Evolutionary conservation across 2,888 invertebrate genomes (phyloP), one percentile per base, ranked within the genome.

Genomic region (Octodonta nipae): DNA sequence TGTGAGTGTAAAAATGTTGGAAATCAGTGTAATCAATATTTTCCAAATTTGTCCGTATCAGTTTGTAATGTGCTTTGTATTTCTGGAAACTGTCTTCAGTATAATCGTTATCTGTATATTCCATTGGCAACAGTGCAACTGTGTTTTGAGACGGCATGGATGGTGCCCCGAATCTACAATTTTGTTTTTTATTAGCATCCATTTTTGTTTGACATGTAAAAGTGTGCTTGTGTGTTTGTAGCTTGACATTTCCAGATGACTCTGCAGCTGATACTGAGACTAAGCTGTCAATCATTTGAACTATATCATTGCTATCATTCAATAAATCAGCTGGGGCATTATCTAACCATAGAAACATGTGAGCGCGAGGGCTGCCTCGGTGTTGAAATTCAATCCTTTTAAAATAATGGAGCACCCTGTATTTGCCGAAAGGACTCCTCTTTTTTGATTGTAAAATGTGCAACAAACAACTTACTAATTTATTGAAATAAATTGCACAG

Each of bases 321-420:
- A 37, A 37, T 38, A 47, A 29, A 29, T 38, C 30, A 41, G 30
- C 5, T 13, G 54, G 54, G 27, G 33, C 45, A 45, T 58, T 51
- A 3, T 56, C 44, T 12, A 60, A 42, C 59, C 60, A 61, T 51
- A 45, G 37, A 17, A 47, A 28, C 10, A 43, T 39, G 33, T 47
- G 49, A 26, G 33, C 34, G 26, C 50, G 57, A 10, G 54, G 52
- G 26, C 55, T 56, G 16, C 52, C 57, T 17, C 50, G 41, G 39
- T 56, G 52, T 35, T 57, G 55, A 37, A 56, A 59, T 46, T 58
- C 54, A 16, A 57, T 54, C 15, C 51, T 33, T 33, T 42, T 43
- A 36, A 59, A 59, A 33, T 49, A 59, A 44, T 53, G 24, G 11
- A 32, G 4, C 4, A 58, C 45, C 30, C 40, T 32, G 42, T 52